Percentiles rank a stretch among this genome's conserved stretches.
Conservation (phyloP, 2,888 invertebrate species). For the Eugnorisma glareosa region DNA sequence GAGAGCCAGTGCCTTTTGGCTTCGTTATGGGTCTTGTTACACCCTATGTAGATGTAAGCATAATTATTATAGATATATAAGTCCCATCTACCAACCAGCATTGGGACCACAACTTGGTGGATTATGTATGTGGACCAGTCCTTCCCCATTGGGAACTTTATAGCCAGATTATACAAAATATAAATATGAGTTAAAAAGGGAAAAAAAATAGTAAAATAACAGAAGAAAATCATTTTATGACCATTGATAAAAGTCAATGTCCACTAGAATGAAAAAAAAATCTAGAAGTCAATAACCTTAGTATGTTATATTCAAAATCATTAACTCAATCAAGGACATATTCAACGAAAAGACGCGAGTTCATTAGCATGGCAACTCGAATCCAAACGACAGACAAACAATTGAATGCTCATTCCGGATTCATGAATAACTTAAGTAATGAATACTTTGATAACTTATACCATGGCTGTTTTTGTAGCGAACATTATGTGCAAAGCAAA, state of each 20-base stretch:
- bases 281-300: constrained; percentile 18
- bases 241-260: neutral
- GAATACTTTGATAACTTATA: neutral
- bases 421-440: constrained; percentile 44
- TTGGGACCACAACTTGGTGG: neutral
- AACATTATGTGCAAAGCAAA: neutral
- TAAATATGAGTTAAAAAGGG: neutral
- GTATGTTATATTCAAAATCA: neutral
- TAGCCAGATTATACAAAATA: neutral
- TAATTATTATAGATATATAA: no score
- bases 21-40: no score
- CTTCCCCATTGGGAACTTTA: no score
- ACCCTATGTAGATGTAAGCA: no score
- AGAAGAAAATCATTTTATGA: neutral
- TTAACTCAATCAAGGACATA: constrained; percentile 26
- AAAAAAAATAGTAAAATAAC: neutral
- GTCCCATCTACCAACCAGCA: no score
- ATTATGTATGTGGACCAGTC: neutral
- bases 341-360: neutral
- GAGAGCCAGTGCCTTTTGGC: no score
- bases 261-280: neutral
- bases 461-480: constrained; percentile 15
- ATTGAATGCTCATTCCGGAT: constrained; percentile 33
- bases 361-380: constrained; percentile 34
- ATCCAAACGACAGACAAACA: constrained; percentile 16